Conservation (phyloP, 2,888 invertebrate genomes). For the Apodemia zela region DNA sequence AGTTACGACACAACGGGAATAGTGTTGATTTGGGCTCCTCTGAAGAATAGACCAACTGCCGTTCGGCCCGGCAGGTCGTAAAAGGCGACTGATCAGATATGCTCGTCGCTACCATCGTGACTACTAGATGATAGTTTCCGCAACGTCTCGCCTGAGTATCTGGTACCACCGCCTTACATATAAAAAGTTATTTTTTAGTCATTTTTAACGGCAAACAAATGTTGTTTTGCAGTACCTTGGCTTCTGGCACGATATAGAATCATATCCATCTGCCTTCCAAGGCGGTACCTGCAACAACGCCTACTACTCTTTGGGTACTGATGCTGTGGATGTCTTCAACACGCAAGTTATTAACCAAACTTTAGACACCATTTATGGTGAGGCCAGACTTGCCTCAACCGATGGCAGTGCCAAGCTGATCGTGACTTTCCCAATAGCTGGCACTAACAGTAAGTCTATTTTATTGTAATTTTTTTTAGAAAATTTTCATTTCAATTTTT, state of each 20-base stretch:
- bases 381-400: slow-evolving; percentile 57
- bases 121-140: too few relatives aligned
- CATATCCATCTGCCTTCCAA: slow-evolving; percentile 35
- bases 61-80: too few relatives aligned
- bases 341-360: slow-evolving; percentile 47
- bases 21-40: too few relatives aligned
- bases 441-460: slow-evolving; percentile 44
- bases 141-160: too few relatives aligned
- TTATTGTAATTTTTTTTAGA: not conserved
- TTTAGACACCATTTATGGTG: slow-evolving; percentile 45
- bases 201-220: too few relatives aligned
- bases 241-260: slow-evolving; percentile 33
- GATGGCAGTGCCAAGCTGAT: slow-evolving; percentile 81
- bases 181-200: too few relatives aligned
- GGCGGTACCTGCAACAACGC: slow-evolving; percentile 36
- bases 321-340: slow-evolving; percentile 32
- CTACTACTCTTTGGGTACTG: slow-evolving; percentile 27
- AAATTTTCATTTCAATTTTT: too few relatives aligned
- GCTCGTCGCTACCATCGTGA: too few relatives aligned
- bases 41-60: too few relatives aligned
- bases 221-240: slow-evolving; percentile 32
- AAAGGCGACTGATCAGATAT: too few relatives aligned
- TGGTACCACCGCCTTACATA: too few relatives aligned
- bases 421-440: slow-evolving; percentile 80
- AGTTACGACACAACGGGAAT: too few relatives aligned